Evolutionary conservation across 2,113 vertebrate genomes (phyloP), one percentile per base, ranked within the genome.

Genomic region (Dasypus novemcinctus): DNA sequence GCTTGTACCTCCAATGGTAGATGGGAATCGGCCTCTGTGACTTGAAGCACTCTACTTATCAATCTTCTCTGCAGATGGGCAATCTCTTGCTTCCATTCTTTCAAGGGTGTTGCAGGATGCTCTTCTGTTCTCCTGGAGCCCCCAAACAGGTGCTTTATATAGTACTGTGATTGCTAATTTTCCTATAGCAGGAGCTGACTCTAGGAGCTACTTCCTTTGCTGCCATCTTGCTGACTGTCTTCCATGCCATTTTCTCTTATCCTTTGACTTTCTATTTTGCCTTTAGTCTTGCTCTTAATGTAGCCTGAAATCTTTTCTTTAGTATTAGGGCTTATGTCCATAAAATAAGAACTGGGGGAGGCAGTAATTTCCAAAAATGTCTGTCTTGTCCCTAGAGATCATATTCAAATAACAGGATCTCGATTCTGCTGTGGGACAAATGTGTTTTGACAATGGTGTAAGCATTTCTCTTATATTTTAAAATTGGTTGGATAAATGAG

Each of bases 191-290:
- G n/a, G n/a, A n/a, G n/a, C n/a, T n/a, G n/a, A n/a, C n/a, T n/a
- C n/a, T n/a, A n/a, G n/a, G n/a, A n/a, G n/a, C n/a, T n/a, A n/a
- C n/a, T n/a, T n/a, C n/a, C n/a, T n/a, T n/a, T n/a, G n/a, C n/a
- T n/a, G n/a, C n/a, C n/a, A n/a, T n/a, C n/a, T n/a, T n/a, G n/a
- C n/a, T n/a, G n/a, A n/a, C n/a, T n/a, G n/a, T n/a, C n/a, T n/a
- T n/a, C n/a, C 41, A 68, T 93, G 93, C 4, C 36, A 87, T 59
- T 82, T 93, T 95, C 41, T 61, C 87, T 91, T 81, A 90, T 80
- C 43, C 18, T 92, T 41, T 83, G 17, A 90, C 36, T 82, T 85
- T 29, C 84, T 27, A 12, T 4, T 2, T 6, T 86, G 38, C 12
- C 69, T 90, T 91, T 76, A 85, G 49, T 61, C n/a, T 88, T 61